phyloP scores from a whole-genome alignment of 2,113 vertebrate species.

The Ochotona princeps region DNA sequence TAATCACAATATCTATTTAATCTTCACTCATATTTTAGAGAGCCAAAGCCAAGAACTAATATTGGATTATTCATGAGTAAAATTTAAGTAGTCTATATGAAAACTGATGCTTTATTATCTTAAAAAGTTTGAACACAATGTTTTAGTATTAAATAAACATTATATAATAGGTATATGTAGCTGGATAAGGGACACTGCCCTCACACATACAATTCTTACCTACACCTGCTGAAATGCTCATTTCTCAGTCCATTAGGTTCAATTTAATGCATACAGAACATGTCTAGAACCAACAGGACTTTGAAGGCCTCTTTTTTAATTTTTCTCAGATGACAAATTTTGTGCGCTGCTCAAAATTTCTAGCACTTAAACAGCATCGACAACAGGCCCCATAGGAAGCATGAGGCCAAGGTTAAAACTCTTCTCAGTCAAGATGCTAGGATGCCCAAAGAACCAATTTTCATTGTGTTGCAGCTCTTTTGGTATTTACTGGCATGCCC shows the following conservation, averaged over 20 bases:
- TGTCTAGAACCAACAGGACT: conserved; percentile 77
- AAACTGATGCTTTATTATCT: background rate
- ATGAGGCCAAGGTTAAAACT: conserved; percentile 86
- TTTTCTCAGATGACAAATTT: conserved; percentile 82
- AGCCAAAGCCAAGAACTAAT: conserved; percentile 57
- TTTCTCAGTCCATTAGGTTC: conserved; percentile 84
- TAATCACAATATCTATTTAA: conserved; percentile 42
- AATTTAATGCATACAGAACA: conserved; percentile 83
- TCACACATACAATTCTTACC: conserved; percentile 80
- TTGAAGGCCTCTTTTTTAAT: conserved; percentile 83
- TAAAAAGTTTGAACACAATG: conserved; percentile 13
- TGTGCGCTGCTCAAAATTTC: conserved; percentile 55
- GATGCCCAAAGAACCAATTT: conserved; percentile 85
- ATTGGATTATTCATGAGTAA: conserved; percentile 44
- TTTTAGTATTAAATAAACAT: background rate
- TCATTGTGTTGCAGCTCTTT: conserved; percentile 79
- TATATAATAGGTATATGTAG: background rate
- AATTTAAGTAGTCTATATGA: conserved; percentile 30
- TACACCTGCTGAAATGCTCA: conserved; percentile 64
- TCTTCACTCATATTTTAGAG: conserved; percentile 2
- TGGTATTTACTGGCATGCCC: conserved; percentile 72
- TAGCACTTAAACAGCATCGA: conserved; percentile 60
- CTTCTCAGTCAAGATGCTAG: conserved; percentile 79
- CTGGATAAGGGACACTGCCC: conserved; percentile 60
- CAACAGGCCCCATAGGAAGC: conserved; percentile 80